Conservation (phyloP, 2,797 vertebrate genomes). For the Anas georgica region DNA sequence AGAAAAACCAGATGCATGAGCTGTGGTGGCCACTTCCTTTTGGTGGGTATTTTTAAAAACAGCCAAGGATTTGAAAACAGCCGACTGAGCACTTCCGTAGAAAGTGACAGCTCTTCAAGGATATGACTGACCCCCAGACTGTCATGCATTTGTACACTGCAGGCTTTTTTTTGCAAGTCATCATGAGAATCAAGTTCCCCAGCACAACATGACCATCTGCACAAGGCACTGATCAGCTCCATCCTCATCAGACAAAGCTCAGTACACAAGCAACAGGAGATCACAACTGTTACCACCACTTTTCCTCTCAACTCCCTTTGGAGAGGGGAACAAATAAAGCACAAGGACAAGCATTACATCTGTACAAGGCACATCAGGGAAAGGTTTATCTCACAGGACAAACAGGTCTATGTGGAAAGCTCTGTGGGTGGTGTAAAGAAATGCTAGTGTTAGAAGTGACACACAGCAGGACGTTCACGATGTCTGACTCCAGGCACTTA, state of each 20-base stretch:
- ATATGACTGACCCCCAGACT: background rate
- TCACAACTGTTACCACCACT: background rate
- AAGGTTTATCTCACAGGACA: background rate
- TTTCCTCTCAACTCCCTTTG: background rate
- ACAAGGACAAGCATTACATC: background rate
- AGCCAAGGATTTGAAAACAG: background rate
- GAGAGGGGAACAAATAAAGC: background rate
- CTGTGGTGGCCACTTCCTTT: background rate
- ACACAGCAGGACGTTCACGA: background rate
- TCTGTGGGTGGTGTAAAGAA: background rate
- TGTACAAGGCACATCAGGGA: background rate
- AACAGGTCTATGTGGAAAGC: background rate
- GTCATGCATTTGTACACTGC: background rate
- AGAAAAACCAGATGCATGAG: background rate
- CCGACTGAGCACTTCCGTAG: background rate
- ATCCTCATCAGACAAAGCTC: background rate
- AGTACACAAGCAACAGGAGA: background rate
- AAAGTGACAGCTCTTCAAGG: background rate
- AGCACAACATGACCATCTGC: background rate
- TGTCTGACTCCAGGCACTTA: background rate
- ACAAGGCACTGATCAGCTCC: background rate
- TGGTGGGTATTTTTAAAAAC: background rate
- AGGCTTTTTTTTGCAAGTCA: constrained; percentile 28
- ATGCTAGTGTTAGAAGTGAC: background rate
- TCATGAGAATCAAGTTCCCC: background rate